These are phyloP conservation scores for Notoglanidium macrostoma DNA, from an alignment of 2,797 vertebrate genomes.

Conservation along the genomic window DNA sequence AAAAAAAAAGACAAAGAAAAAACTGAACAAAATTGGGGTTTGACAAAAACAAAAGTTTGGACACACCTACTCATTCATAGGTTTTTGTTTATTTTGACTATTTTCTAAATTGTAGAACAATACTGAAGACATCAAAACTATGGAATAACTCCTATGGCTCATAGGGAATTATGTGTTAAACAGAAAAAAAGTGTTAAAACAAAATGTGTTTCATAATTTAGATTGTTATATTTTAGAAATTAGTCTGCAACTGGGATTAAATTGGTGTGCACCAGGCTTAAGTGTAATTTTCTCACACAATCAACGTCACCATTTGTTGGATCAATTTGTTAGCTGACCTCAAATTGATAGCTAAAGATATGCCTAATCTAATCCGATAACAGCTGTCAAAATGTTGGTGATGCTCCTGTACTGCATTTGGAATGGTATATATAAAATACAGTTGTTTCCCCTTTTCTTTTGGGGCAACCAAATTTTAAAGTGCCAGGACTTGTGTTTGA, in stretches of 20 bases:
- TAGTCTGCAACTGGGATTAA: neutral
- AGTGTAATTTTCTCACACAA: neutral
- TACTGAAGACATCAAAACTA: too few relatives aligned
- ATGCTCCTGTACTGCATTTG: neutral
- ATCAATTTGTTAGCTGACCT: neutral
- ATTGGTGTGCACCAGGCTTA: neutral
- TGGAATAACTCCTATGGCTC: too few relatives aligned
- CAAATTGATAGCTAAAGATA: neutral
- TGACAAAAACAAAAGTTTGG: too few relatives aligned
- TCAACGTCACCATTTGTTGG: neutral
- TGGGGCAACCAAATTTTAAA: neutral
- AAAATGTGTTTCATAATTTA: too few relatives aligned
- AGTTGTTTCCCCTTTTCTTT: neutral
- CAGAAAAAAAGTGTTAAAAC: too few relatives aligned
- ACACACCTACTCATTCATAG: too few relatives aligned
- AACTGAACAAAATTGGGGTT: neutral
- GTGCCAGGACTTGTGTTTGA: neutral
- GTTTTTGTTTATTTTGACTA: too few relatives aligned
- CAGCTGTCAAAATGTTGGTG: neutral
- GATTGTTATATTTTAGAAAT: neutral
- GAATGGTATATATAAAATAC: neutral
- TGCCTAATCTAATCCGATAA: neutral
- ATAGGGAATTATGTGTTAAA: too few relatives aligned
- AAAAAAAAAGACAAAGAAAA: neutral
- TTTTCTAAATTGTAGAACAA: too few relatives aligned